These are phyloP conservation scores for Danio tinwini DNA, from an alignment of 2,797 vertebrate species.

Conservation along the genomic window DNA sequence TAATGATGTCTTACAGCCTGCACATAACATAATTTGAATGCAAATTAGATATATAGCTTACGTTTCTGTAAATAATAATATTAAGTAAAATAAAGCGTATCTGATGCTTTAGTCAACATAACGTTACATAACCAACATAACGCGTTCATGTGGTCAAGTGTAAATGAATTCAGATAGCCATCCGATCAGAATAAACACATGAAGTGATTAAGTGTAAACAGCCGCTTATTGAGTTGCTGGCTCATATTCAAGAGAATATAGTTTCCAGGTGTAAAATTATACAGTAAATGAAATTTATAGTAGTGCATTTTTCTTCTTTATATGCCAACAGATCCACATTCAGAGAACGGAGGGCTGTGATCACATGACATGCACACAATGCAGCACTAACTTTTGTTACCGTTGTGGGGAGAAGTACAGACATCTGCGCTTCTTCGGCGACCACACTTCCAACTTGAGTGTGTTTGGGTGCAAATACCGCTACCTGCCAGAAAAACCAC, in stretches of 20 bases:
- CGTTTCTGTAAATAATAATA: too few species aligned
- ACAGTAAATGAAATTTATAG: too few species aligned
- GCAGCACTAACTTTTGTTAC: constrained; percentile 99
- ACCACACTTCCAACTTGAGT: constrained; percentile 98
- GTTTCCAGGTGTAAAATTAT: neutral
- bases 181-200: too few species aligned
- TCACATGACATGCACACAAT: constrained; percentile 97
- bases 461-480: constrained; percentile 99
- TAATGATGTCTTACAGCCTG: too few species aligned
- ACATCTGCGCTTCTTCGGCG: constrained; percentile 96
- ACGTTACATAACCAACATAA: too few species aligned
- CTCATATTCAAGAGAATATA: constrained; percentile 3
- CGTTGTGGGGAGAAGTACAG: constrained; percentile 96
- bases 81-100: too few species aligned
- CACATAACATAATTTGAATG: too few species aligned
- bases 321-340: constrained; percentile 88
- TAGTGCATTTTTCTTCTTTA: neutral
- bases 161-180: too few species aligned
- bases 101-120: too few species aligned
- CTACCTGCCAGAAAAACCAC: constrained; percentile 96
- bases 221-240: neutral
- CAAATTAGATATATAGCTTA: too few species aligned
- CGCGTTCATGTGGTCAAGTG: too few species aligned
- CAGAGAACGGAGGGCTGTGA: constrained; percentile 98
- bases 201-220: too few species aligned